These are phyloP conservation scores for Saimiri boliviensis DNA, from an alignment of 2,113 vertebrate species.

Conservation along the genomic window DNA sequence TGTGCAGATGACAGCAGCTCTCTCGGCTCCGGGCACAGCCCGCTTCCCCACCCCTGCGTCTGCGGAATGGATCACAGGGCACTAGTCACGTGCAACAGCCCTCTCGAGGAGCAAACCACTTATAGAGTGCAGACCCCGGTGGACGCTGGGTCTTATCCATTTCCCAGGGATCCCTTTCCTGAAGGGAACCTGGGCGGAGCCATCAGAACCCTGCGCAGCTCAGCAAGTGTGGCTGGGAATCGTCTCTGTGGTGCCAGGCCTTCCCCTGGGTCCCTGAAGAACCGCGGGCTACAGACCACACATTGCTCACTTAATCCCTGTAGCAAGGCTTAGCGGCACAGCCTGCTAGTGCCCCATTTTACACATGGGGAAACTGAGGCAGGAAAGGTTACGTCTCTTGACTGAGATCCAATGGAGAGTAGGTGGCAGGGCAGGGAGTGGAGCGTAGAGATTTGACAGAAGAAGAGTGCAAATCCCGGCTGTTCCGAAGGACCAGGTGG, in stretches of 20 bases:
- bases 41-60: fast-evolving
- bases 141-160: not conserved
- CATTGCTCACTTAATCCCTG: not conserved
- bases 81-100: not conserved
- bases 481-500: not conserved
- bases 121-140: not conserved
- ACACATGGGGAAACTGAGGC: not conserved
- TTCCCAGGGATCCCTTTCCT: not conserved
- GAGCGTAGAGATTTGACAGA: not conserved
- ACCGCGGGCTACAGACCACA: not conserved
- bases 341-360: not conserved
- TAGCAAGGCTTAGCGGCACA: not conserved
- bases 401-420: not conserved
- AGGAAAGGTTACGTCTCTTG: not conserved
- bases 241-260: fast-evolving
- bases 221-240: not conserved
- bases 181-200: not conserved
- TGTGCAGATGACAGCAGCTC: not conserved
- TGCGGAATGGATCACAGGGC: no score
- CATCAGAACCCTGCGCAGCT: fast-evolving
- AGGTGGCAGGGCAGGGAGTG: not conserved
- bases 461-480: not conserved
- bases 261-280: not conserved
- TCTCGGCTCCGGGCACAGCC: not conserved
- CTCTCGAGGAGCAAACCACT: not conserved